Percentiles rank a stretch among this genome's conserved stretches.
These are phyloP conservation scores for Ganaspis brasiliensis DNA, from an alignment of 2,888 invertebrate species.

Conservation along the genomic window DNA sequence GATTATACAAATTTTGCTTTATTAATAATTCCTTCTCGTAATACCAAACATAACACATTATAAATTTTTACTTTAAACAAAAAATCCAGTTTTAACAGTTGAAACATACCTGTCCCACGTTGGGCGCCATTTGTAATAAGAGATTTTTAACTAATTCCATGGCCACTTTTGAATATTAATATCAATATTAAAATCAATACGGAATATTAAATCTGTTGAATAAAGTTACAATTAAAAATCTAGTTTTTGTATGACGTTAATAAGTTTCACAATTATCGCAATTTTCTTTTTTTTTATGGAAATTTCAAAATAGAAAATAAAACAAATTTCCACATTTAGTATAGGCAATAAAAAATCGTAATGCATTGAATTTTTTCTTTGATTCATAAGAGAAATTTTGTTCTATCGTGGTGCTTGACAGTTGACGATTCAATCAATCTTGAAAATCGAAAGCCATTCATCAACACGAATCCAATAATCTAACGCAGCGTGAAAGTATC, in stretches of 20 bases:
- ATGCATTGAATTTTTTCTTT: background rate
- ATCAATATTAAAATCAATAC: too few relatives aligned
- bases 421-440: conserved; percentile 15
- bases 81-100: too few relatives aligned
- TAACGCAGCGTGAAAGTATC: conserved; percentile 16
- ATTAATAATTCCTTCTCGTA: background rate
- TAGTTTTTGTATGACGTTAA: too few relatives aligned
- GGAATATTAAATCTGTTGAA: too few relatives aligned
- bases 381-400: background rate
- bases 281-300: background rate
- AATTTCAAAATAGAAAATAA: background rate
- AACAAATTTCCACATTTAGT: too few relatives aligned
- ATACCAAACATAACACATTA: background rate
- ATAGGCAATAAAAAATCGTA: background rate
- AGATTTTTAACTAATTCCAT: too few relatives aligned
- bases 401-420: background rate
- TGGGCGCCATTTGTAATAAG: too few relatives aligned
- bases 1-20: background rate
- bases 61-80: too few relatives aligned
- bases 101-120: too few relatives aligned
- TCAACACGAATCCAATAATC: conserved; percentile 34
- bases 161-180: too few relatives aligned
- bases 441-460: conserved; percentile 3
- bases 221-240: too few relatives aligned
- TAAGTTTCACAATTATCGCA: too few relatives aligned